Evolutionary conservation across 1,140 invertebrate species (phyloP).

Genomic region (Semibalanus balanoides): DNA sequence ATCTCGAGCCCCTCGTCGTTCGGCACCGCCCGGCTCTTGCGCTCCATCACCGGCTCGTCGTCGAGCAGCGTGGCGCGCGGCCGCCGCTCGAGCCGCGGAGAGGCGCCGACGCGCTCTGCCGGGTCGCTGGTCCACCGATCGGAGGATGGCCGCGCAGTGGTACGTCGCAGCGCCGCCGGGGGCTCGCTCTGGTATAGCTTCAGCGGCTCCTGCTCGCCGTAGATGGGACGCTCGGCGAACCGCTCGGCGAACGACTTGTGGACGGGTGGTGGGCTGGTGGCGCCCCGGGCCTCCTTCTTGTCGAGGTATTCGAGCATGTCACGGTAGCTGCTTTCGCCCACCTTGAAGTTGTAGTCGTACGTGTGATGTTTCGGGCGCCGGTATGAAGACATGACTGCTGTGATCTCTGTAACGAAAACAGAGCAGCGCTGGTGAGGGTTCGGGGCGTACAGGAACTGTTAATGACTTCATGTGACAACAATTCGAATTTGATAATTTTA

Average conservation of each 20-base stretch:
- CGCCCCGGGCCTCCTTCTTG: background rate
- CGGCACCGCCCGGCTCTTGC: too few species aligned
- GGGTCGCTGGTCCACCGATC: too few species aligned
- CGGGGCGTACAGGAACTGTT: too few species aligned
- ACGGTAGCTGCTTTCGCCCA: background rate
- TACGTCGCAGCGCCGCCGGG: too few species aligned
- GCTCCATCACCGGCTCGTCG: background rate
- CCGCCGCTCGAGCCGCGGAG: background rate
- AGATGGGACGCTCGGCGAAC: background rate
- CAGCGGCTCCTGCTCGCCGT: background rate
- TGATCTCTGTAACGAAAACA: background rate
- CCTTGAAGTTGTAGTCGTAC: slow-evolving; percentile 4
- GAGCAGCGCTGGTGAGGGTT: too few species aligned
- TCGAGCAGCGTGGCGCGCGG: background rate
- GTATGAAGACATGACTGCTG: background rate
- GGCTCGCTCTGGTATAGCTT: background rate
- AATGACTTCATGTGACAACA: too few species aligned
- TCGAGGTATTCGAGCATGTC: slow-evolving; percentile 3
- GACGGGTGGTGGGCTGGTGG: background rate
- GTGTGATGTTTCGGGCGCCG: background rate
- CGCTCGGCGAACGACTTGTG: background rate
- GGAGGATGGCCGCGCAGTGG: too few species aligned
- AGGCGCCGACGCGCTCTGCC: background rate
- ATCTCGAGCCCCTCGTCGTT: background rate
- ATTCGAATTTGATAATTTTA: too few species aligned